A percentile compares a stretch with the other conserved stretches of the same genome.
These are phyloP conservation scores for Oceanodroma tethys DNA, from an alignment of 2,113 vertebrate genomes.

Conservation along the genomic window DNA sequence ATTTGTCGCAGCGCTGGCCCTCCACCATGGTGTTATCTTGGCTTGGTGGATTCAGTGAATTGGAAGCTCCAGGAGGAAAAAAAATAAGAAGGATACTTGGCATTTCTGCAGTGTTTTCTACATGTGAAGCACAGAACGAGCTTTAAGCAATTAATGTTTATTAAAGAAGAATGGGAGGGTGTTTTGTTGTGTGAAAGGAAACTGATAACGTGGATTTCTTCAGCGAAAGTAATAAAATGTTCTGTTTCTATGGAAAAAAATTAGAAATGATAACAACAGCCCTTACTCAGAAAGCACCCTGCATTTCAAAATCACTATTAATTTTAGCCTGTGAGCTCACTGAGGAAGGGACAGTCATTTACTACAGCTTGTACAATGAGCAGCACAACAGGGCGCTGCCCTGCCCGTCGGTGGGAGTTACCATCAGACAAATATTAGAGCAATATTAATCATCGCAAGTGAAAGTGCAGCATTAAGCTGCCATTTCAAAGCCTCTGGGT, in stretches of 20 bases:
- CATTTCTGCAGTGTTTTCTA: constrained; percentile 4
- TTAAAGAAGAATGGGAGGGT: constrained; percentile 7
- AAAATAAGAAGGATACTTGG: constrained; percentile 2
- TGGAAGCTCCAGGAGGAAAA: constrained; percentile 38
- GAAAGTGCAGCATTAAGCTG: neutral
- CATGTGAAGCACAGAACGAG: neutral
- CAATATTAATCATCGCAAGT: neutral
- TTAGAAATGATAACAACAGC: neutral
- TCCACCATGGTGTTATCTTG: constrained; percentile 29
- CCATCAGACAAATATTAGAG: constrained; percentile 21
- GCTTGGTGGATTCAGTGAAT: constrained; percentile 37
- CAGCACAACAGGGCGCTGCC: constrained; percentile 41
- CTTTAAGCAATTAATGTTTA: neutral
- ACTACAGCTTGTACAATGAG: neutral
- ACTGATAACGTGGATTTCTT: constrained; percentile 30
- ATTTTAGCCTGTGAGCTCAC: constrained; percentile 44
- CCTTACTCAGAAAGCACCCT: neutral
- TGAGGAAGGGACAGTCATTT: constrained; percentile 47
- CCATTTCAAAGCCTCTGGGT: neutral
- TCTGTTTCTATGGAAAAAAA: constrained; percentile 20
- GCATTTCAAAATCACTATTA: constrained; percentile 16
- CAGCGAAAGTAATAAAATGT: constrained; percentile 23
- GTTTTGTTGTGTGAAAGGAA: constrained; percentile 22
- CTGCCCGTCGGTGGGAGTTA: neutral
- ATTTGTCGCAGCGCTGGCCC: neutral